phyloP scores from a whole-genome alignment of 2,797 vertebrate genomes.

The Xiphophorus birchmanni region DNA sequence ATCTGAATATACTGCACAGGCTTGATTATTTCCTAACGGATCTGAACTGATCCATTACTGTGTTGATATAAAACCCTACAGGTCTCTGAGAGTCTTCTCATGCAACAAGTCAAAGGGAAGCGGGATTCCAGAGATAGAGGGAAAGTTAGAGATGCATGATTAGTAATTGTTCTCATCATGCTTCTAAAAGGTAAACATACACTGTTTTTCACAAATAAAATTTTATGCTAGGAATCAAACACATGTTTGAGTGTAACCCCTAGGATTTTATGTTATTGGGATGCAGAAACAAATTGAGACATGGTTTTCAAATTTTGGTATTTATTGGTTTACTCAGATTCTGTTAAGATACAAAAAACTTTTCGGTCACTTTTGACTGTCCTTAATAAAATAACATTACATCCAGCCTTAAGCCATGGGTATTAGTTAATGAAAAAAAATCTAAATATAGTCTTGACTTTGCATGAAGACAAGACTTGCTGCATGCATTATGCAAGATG shows the following conservation, averaged over 20 bases:
- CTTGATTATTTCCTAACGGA: conserved; percentile 25
- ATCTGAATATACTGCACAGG: conserved; percentile 34
- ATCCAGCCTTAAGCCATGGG: neutral
- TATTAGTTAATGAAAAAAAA: conserved; percentile 33
- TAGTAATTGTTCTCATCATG: neutral
- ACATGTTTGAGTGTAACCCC: neutral
- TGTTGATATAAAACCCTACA: conserved; percentile 18
- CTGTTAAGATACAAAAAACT: conserved; percentile 35
- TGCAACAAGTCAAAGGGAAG: conserved; percentile 16
- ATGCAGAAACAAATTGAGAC: neutral
- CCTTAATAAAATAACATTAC: neutral
- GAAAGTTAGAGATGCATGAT: conserved; percentile 4
- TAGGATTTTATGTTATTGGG: neutral
- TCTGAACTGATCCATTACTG: conserved; percentile 49
- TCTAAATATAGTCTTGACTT: conserved; percentile 23
- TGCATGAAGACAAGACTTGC: neutral
- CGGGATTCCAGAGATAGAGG: conserved; percentile 4
- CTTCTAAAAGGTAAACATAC: neutral
- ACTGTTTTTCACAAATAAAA: neutral
- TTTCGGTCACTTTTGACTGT: conserved; percentile 23
- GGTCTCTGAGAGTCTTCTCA: conserved; percentile 35
- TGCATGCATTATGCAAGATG: neutral
- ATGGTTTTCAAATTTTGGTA: neutral
- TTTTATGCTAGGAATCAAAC: neutral
- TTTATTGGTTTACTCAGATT: conserved; percentile 23